Conservation (phyloP, 2,113 vertebrate species). For the Burhinus oedicnemus region DNA sequence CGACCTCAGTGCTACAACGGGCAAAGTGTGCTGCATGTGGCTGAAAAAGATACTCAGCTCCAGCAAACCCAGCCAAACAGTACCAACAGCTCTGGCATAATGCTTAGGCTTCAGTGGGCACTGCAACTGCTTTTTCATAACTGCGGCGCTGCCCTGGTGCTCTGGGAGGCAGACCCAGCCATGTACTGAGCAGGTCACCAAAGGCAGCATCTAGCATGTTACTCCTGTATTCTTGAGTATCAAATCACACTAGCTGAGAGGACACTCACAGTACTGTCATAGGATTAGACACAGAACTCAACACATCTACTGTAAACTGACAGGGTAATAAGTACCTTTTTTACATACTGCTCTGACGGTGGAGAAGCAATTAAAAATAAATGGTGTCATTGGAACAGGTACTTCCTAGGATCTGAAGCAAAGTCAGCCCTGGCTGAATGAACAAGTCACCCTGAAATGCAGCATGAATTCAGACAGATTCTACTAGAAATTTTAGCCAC, state of each 20-base stretch:
- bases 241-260: background rate
- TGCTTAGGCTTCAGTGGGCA: background rate
- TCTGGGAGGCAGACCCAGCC: background rate
- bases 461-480: background rate
- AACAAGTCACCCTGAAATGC: background rate
- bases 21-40: rapidly evolving
- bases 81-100: background rate
- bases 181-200: background rate
- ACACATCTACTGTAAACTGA: background rate
- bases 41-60: background rate
- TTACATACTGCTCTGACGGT: background rate
- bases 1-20: background rate
- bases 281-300: background rate
- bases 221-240: background rate
- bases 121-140: too few relatives aligned
- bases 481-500: background rate
- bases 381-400: background rate
- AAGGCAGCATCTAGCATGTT: rapidly evolving
- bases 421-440: background rate
- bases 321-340: background rate
- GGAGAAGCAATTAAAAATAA: slow-evolving; percentile 21
- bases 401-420: background rate
- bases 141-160: rapidly evolving
- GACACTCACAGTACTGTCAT: background rate
- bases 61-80: background rate